These are phyloP conservation scores for Polydrusus pterygomalis DNA, from an alignment of 2,888 invertebrate genomes.

Conservation along the genomic window DNA sequence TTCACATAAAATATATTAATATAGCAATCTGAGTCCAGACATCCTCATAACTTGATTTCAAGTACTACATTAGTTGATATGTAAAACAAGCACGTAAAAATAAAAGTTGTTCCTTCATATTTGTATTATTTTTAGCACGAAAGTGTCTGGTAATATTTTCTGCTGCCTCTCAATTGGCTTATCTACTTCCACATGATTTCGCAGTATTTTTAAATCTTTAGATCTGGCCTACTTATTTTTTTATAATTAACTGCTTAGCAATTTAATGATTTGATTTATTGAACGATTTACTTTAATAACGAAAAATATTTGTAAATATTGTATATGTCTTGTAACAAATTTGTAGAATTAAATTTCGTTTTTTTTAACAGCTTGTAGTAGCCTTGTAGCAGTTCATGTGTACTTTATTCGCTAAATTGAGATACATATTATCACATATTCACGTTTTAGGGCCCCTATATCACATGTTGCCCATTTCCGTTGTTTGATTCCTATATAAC, in stretches of 20 bases:
- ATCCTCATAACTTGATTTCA: neutral
- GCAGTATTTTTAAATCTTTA: neutral
- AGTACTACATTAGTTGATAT: neutral
- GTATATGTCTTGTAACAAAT: no score
- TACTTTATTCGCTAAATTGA: no score
- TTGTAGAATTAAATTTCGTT: no score
- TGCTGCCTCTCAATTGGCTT: slow-evolving; percentile 9
- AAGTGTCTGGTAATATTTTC: neutral
- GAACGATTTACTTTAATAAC: no score
- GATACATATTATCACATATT: no score
- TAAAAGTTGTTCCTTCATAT: neutral
- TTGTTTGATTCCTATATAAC: no score
- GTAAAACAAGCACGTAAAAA: neutral
- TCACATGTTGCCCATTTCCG: no score
- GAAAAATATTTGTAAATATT: no score
- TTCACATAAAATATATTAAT: neutral
- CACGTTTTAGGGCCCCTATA: no score
- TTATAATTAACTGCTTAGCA: neutral
- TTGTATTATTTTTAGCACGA: slow-evolving; percentile 18
- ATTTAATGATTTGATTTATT: neutral
- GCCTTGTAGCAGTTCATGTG: no score
- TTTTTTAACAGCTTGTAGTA: no score
- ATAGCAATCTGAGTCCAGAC: neutral
- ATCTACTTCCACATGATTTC: slow-evolving; percentile 4
- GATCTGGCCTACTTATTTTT: neutral